Evolutionary conservation across 2,888 invertebrate species (phyloP).

Genomic region (Agapetus fuscipes): DNA sequence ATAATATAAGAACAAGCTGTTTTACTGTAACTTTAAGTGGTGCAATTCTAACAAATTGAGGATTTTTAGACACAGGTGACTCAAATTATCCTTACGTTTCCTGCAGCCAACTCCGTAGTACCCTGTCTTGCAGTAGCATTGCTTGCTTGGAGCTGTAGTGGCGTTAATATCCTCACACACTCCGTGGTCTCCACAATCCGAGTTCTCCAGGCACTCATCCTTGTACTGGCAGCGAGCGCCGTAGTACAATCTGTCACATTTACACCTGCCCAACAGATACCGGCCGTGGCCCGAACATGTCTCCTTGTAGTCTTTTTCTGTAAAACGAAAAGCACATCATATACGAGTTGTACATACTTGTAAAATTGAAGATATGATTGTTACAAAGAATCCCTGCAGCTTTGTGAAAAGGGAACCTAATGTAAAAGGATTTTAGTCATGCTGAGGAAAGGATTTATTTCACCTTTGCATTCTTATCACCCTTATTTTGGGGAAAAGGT

Average conservation of each 20-base stretch:
- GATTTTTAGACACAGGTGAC: background rate
- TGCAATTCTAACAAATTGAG: too few species aligned
- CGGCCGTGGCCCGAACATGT: slow-evolving; percentile 79
- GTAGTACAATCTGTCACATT: slow-evolving; percentile 70
- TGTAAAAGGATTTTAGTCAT: too few species aligned
- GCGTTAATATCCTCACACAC: slow-evolving; percentile 74
- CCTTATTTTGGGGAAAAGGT: too few species aligned
- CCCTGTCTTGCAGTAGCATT: slow-evolving; percentile 86
- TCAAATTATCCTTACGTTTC: slow-evolving; percentile 51
- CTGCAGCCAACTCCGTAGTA: slow-evolving; percentile 80
- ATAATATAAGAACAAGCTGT: too few species aligned
- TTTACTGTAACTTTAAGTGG: too few species aligned
- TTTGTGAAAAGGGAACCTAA: too few species aligned
- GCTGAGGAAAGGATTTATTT: background rate
- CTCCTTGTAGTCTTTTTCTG: slow-evolving; percentile 70
- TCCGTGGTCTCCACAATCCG: slow-evolving; percentile 80
- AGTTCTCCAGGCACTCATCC: slow-evolving; percentile 78
- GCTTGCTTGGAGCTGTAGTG: slow-evolving; percentile 68
- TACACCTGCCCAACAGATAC: slow-evolving; percentile 66
- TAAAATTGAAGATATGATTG: slow-evolving; percentile 12
- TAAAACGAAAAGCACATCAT: slow-evolving; percentile 22
- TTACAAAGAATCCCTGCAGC: background rate
- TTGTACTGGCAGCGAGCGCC: slow-evolving; percentile 79
- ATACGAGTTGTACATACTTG: slow-evolving; percentile 22
- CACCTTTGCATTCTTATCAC: too few species aligned